These are phyloP conservation scores for Desmodus rotundus DNA, from an alignment of 2,113 vertebrate genomes.

Conservation along the genomic window DNA sequence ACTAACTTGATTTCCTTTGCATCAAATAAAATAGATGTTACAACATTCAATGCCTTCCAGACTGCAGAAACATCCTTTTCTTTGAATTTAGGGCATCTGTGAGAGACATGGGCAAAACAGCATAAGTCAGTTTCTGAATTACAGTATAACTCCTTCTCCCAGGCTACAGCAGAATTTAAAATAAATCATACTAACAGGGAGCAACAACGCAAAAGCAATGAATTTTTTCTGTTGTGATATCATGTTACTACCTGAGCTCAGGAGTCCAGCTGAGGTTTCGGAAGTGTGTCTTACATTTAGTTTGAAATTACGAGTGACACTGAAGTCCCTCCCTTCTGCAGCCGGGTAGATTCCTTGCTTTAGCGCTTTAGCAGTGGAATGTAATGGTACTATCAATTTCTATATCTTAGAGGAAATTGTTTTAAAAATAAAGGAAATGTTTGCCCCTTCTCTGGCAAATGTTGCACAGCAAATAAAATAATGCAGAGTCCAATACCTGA, in stretches of 20 bases:
- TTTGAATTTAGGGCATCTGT: background rate
- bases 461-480: background rate
- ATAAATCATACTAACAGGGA: slow-evolving; percentile 33
- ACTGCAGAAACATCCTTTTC: background rate
- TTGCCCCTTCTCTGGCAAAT: background rate
- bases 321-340: slow-evolving; percentile 1
- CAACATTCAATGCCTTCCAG: background rate
- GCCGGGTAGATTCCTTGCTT: background rate
- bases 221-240: slow-evolving; percentile 36
- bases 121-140: slow-evolving; percentile 31
- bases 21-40: slow-evolving; percentile 28
- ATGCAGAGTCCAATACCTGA: background rate
- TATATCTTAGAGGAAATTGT: background rate
- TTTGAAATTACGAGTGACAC: slow-evolving; percentile 44
- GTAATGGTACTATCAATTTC: background rate
- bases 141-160: background rate
- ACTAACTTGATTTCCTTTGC: background rate
- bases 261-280: slow-evolving; percentile 43
- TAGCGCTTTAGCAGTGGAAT: background rate
- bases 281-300: slow-evolving; percentile 18
- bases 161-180: slow-evolving; percentile 48
- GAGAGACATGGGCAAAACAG: background rate
- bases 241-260: background rate
- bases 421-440: slow-evolving; percentile 8
- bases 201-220: slow-evolving; percentile 46